Evolutionary conservation across 2,113 vertebrate species (phyloP), one percentile per base, ranked within the genome.

Genomic region (Saguinus midas): DNA sequence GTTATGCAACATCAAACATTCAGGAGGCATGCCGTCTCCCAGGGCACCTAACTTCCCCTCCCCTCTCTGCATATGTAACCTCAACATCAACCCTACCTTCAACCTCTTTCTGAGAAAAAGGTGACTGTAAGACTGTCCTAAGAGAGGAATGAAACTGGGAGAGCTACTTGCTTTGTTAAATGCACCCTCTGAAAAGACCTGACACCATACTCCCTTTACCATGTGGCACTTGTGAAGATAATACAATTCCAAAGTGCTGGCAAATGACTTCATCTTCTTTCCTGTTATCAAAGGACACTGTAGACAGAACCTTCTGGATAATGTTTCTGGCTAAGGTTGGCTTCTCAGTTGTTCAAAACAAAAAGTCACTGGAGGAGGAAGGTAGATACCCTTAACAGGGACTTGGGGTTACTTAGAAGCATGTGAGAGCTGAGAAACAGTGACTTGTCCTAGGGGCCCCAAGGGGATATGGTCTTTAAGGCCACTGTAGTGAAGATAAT

Each of bases 261-360:
- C n/a, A 40, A 78, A 75, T 82, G 25, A 21, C 2, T 66, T 61
- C 35, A 57, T 18, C 40, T 89, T 90, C 48, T 29, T 68, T 68
- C 48, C 83, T 91, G 40, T 35, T 91, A 45, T 40, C 20, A 91
- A 35, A 91, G 57, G 48, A 68, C 32, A 17, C 2, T 50, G 52
- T 32, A 72, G 29, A 91, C 29, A 94, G 72, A 88, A 82, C 50
- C 75, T 5, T 43, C 20, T 50, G 7, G 76, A 37, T 76, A 14
- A 57, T 43, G 25, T 14, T 14, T n/a, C 68, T 83, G 70, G 37
- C 37, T 66, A 61, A 94, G 40, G 21, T 14, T 91, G 20, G 20
- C 52, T 96, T 75, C 58, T 94, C 43, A 40, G 58, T 88, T 70
- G 21, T 72, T 88, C 78, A 87, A 88, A 96, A 73, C 40, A 82